Evolutionary conservation across 2,797 vertebrate species (phyloP), one percentile per base, ranked within the genome.

Genomic region (Streptopelia turtur): DNA sequence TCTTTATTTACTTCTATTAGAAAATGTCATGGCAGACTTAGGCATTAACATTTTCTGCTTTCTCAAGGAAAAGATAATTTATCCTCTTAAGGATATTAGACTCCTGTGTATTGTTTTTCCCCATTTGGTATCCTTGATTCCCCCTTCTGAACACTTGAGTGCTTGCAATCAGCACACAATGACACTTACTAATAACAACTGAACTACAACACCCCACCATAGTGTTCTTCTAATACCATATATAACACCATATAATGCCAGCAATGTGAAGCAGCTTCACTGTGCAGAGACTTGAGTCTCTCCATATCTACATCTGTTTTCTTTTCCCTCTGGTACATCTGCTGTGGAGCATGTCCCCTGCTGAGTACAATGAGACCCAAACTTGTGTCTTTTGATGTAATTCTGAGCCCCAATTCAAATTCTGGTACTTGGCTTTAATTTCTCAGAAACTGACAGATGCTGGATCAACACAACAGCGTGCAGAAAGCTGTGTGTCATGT

Each of bases 11-110:
- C 87, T 78, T 97, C 83, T 97, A 74, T 96, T 96, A 97, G 89
- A 93, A 97, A 97, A 94, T 84, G 91, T 80, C 93, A 96, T 96
- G 28, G 89, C 86, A 97, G 95, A 83, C 71, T 94, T 93, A 66
- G 77, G 92, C 93, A 97, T 97, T 97, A 97, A 95, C 95, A 94
- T 97, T 98, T 98, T 97, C 95, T 97, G 94, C 96, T 97, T 98
- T 97, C 95, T 97, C 91, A 96, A 97, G 97, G 91, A 98, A 98
- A 97, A 96, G 95, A 97, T 98, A 97, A 98, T 98, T 97, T 98
- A 97, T 94, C 89, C 95, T 60, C 92, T 97, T 97, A 98, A 97
- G 96, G 94, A 97, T 98, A 98, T 96, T 97, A 97, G 96, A 81
- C 96, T 98, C 97, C 89, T 97, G 97, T 97, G 96, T 97, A 97